phyloP scores from a whole-genome alignment of 2,797 vertebrate genomes.

The Hydrocynus forskahlii region DNA sequence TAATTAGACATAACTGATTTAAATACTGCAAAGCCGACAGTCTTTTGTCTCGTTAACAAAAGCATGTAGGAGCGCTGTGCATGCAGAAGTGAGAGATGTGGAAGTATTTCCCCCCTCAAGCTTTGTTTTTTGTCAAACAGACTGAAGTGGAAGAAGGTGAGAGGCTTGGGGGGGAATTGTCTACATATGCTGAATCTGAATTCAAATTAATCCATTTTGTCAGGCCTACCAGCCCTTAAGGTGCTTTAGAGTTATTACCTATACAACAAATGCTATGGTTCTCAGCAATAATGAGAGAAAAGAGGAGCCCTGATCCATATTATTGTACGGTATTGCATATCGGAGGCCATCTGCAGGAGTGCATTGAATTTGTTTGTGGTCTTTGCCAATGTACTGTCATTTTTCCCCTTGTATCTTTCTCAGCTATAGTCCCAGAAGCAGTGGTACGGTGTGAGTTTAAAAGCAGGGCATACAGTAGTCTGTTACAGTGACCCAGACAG shows the following conservation, averaged over 20 bases:
- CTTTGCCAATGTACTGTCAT: neutral
- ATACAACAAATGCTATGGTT: neutral
- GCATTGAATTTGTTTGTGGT: neutral
- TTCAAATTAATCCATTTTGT: neutral
- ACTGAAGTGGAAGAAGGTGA: slow-evolving; percentile 5
- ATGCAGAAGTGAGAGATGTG: slow-evolving; percentile 48
- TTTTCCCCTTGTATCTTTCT: neutral
- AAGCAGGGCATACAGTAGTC: slow-evolving; percentile 38
- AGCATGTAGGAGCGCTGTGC: slow-evolving; percentile 53
- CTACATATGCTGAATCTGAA: neutral
- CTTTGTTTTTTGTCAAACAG: slow-evolving; percentile 32
- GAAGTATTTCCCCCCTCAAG: slow-evolving; percentile 16
- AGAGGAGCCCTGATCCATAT: neutral
- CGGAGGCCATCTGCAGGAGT: neutral
- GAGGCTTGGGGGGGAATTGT: neutral
- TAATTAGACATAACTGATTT: slow-evolving; percentile 83
- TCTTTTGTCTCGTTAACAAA: slow-evolving; percentile 72
- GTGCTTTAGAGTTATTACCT: neutral
- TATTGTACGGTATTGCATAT: neutral
- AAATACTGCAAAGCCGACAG: slow-evolving; percentile 76
- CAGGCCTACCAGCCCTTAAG: neutral
- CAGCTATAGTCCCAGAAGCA: slow-evolving; percentile 5
- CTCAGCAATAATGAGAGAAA: neutral
- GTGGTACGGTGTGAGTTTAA: neutral
- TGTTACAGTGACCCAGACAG: slow-evolving; percentile 54